Conservation (phyloP, 2,113 vertebrate genomes). For the Dolichallabes microphthalmus region DNA sequence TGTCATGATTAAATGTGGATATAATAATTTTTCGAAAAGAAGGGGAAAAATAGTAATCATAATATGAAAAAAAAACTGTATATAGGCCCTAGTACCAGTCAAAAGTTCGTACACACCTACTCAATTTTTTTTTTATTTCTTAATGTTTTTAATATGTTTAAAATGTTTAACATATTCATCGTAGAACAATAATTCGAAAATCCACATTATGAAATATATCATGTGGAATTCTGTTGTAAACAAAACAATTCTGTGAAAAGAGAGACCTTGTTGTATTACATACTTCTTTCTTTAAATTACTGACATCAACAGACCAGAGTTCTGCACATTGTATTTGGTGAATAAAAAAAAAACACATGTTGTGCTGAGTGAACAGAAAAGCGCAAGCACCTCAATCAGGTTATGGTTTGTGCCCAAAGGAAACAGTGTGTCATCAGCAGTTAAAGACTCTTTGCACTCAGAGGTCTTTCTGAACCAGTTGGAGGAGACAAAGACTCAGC, state of each 20-base stretch:
- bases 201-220: background rate
- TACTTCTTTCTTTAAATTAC: background rate
- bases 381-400: background rate
- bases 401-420: slow-evolving; percentile 40
- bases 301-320: background rate
- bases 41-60: no score
- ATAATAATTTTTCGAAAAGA: no score
- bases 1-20: no score
- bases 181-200: no score
- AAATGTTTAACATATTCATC: no score
- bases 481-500: background rate
- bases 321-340: background rate
- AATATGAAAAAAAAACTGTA: no score
- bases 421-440: slow-evolving; percentile 1
- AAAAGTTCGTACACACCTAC: no score
- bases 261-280: background rate
- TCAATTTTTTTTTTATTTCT: no score
- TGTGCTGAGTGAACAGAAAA: background rate
- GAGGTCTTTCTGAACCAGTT: background rate
- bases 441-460: background rate
- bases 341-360: no score
- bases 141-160: no score
- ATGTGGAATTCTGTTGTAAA: no score
- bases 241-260: background rate
- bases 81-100: no score